Evolutionary conservation across 1,140 invertebrate genomes (phyloP), one percentile per base, ranked within the genome.

Genomic region (Delia radicum): DNA sequence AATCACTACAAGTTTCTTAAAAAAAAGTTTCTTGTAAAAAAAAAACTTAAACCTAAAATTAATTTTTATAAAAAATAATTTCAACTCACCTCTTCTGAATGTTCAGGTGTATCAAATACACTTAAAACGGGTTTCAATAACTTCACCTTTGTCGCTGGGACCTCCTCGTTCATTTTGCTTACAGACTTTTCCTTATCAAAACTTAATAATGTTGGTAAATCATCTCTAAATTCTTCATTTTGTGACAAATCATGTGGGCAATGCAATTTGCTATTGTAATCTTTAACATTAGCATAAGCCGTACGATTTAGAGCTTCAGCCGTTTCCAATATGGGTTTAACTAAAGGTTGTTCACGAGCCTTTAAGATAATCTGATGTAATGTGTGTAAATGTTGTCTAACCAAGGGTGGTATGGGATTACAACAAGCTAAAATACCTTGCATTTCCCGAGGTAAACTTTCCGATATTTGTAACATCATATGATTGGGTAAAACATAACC

Each of bases 401-500:
- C 93, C 28, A 98, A 88, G 0, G 95, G 93, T 15, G 97, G 97
- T 76, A 98, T 93, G 0, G 97, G 96, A 84, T 94, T 95, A 85
- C 97, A 99, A 80, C 95, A 97, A 0, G 96, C 96, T 26, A 96
- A 82, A 74, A 99, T 94, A 5, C 97, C 97, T 84, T 98, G 95
- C 88, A 95, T 92, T 87, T 99, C 97, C 62, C 95, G 89, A 0
- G 98, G 98, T 62, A 99, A 85, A n/a, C 90, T 90, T 83, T 98
- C 94, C 4, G 94, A 91, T 72, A 99, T 95, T 80, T 96, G 91
- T 26, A 99, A 83, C 84, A 99, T 81, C 96, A 98, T 98, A 83
- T 99, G 96, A 87, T 97, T 98, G 0, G 97, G 97, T 74, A 99
- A 86, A 31, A 99, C 93, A 85, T 96, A 99, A 21, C 94, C 94